Evolutionary conservation across 2,888 invertebrate species (phyloP), one percentile per base, ranked within the genome.

Genomic region (Dendrolimus houi): DNA sequence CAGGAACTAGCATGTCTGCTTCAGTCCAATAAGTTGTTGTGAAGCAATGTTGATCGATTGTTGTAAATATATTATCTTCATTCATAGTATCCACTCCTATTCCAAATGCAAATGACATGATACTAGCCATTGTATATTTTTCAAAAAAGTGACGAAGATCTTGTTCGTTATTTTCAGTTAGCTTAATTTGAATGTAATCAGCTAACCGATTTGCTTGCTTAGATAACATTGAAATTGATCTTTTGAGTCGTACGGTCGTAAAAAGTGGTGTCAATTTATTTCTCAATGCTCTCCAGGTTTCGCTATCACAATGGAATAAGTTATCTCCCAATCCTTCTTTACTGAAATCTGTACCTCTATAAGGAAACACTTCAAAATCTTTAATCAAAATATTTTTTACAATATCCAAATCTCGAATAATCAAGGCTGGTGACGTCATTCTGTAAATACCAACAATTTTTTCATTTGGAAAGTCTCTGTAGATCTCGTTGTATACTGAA

Each of bases 341-440:
- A 54, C 74, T 74, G 47, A 74, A 73, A 41, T 70, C 67, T 9
- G 75, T 41, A 13, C 76, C 78, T 53, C 84, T 75, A 12, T 80
- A 74, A 9, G 71, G 61, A 53, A 83, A 84, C 1, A 47, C 55
- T 8, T 77, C 71, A 47, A 82, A 84, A 53, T 83, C 83, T 55
- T 81, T 82, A 8, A 81, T 69, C 8, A 83, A 60, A 40, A 84
- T 68, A 54, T 74, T 70, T 58, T 78, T 82, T 12, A 75, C 72
- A 52, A 79, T 61, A 56, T 84, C 78, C 17, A 79, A 68, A 59
- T 85, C 82, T 12, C 76, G 70, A 53, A 85, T 64, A 9, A 83
- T 52, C 12, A 84, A 57, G 7, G 70, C 64, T 0, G 81, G 83
- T 14, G 66, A 62, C 8, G 70, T 72, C 70, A 81, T 72, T 59